Conservation (phyloP, 2,888 invertebrate genomes). For the Yponomeuta evonymella region DNA sequence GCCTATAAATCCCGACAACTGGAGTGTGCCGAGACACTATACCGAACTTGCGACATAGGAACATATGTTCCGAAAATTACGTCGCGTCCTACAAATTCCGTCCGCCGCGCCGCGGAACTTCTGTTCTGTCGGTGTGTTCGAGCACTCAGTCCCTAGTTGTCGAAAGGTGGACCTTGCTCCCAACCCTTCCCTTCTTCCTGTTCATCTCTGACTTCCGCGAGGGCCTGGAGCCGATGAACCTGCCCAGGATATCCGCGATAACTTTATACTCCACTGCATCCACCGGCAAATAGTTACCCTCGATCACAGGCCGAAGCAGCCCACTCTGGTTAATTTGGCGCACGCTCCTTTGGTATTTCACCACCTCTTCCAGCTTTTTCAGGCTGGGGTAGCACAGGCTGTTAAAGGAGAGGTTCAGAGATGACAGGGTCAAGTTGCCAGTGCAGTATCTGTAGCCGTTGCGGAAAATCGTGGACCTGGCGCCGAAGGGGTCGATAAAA, state of each 20-base stretch:
- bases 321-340: not conserved
- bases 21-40: too few species aligned
- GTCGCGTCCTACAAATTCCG: too few species aligned
- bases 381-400: not conserved
- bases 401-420: not conserved
- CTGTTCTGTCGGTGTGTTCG: too few species aligned
- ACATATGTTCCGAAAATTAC: too few species aligned
- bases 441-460: not conserved
- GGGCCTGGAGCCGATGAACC: not conserved
- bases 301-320: not conserved
- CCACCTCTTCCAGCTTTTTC: not conserved
- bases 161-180: conserved; percentile 37
- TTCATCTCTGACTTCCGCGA: not conserved
- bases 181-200: not conserved
- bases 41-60: too few species aligned
- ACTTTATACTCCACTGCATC: not conserved
- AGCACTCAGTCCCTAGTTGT: not conserved
- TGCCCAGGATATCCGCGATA: not conserved
- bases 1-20: too few species aligned
- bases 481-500: not conserved
- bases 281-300: not conserved
- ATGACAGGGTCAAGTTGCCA: not conserved
- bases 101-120: too few species aligned
- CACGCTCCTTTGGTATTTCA: not conserved
- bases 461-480: not conserved